Conservation (phyloP, 2,888 invertebrate species). For the Alentia gelatinosa region DNA sequence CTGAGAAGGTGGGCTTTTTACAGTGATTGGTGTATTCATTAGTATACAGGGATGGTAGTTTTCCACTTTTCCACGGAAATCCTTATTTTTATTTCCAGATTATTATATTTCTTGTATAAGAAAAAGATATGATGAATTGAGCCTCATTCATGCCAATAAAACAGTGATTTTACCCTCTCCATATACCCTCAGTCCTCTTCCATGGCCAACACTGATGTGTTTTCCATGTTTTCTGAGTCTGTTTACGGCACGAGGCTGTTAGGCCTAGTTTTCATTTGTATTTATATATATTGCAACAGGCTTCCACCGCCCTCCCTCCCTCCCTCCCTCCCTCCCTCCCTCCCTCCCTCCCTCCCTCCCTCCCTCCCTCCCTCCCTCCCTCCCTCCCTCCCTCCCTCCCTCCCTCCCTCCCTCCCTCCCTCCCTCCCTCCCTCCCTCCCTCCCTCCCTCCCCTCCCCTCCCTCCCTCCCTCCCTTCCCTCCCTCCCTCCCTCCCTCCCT, state of each 20-base stretch:
- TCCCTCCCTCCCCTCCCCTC: not conserved
- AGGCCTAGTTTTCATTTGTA: not conserved
- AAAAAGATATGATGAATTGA: no score
- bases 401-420: not conserved
- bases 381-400: not conserved
- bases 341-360: not conserved
- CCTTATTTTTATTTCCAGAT: not conserved
- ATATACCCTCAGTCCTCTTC: no score
- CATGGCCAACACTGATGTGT: no score
- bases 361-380: not conserved
- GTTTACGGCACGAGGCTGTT: not conserved
- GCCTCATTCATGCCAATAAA: no score
- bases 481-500: not conserved
- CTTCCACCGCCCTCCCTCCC: not conserved
- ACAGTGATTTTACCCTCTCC: no score
- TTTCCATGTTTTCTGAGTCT: no score
- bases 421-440: not conserved
- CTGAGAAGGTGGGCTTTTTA: conserved; percentile 65
- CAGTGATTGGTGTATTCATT: not conserved
- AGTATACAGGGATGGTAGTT: not conserved
- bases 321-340: not conserved
- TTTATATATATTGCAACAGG: no score
- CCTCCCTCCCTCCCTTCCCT: not conserved
- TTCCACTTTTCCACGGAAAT: not conserved
- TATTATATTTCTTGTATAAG: no score